Evolutionary conservation across 2,797 vertebrate species (phyloP), one percentile per base, ranked within the genome.

Genomic region (Chanos chanos): DNA sequence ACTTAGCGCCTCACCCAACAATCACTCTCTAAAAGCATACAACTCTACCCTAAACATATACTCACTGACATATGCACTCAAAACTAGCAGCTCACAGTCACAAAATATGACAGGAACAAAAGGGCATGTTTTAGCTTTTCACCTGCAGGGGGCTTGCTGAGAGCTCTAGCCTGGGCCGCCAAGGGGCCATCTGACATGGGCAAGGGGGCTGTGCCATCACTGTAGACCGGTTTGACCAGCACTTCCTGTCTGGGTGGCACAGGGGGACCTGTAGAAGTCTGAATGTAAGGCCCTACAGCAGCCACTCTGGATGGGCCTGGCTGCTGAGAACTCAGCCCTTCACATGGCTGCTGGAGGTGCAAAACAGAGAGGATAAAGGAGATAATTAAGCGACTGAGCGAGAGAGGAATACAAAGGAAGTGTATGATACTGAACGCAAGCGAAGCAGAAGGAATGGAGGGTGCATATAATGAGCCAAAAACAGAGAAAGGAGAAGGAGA

Each of bases 221-320:
- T 89, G 77, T 92, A 91, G 0, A 89, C 89, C 1, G 92, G 89
- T 79, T 97, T 98, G 71, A 93, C 87, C 79, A 90, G 52, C 25
- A 87, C 81, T 7, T 94, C 93, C 1, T 91, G 90, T 61, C 89
- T 86, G 1, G 69, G 21, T 1, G 70, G 78, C 6, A 72, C 43
- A 0, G 72, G 75, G 9, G 81, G 74, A 50, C 73, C 77, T 10
- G 91, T 91, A 59, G 91, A 87, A 0, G 91, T 92, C 83, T 94
- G 95, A 68, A 95, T 94, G 39, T 97, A 97, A 0, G 95, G 95
- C 18, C 94, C 95, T 16, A 98, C 96, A 0, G 96, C 95, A 0
- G 95, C 96, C 70, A 97, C 94, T 1, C 94, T 86, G 40, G 92
- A 88, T 12, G 85, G 80, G n/a, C 57, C 77, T 0, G 71, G 78